Evolutionary conservation across 2,888 invertebrate species (phyloP).

Genomic region (Chrysomela aeneicollis): DNA sequence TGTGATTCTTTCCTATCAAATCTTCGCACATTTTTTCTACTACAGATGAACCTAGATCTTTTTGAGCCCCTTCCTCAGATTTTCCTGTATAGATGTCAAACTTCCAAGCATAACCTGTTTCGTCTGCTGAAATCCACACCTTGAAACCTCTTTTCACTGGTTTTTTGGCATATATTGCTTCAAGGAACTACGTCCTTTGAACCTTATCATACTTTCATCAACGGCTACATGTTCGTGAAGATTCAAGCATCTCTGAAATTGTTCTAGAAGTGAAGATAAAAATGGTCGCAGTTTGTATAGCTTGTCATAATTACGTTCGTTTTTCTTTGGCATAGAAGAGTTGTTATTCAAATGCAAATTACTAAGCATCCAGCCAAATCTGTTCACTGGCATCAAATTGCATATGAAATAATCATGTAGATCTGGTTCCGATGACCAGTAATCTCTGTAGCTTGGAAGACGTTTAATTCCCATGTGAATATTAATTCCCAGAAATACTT

Average conservation of each 20-base stretch:
- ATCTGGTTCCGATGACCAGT: constrained; percentile 33
- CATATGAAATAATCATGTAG: constrained; percentile 36
- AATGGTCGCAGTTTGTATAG: too few relatives aligned
- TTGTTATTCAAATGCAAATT: too few relatives aligned
- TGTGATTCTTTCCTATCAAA: constrained; percentile 8
- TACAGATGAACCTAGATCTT: not conserved
- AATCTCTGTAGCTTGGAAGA: constrained; percentile 39
- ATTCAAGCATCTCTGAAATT: not conserved
- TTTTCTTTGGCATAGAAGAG: too few relatives aligned
- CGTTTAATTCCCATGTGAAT: constrained; percentile 40
- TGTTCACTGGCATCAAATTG: constrained; percentile 20
- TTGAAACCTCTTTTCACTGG: constrained; percentile 2
- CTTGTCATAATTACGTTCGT: too few relatives aligned
- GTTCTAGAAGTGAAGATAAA: too few relatives aligned
- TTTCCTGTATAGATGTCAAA: constrained; percentile 8
- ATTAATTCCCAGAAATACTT: constrained; percentile 23
- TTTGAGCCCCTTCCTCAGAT: not conserved
- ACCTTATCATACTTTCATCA: not conserved
- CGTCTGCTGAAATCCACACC: not conserved
- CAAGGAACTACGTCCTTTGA: not conserved
- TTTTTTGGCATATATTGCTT: not conserved
- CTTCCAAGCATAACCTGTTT: constrained; percentile 5
- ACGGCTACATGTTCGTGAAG: not conserved
- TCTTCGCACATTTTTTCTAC: constrained; percentile 2
- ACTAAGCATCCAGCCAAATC: too few relatives aligned